phyloP scores from a whole-genome alignment of 2,113 vertebrate species.

The Geococcyx californianus region DNA sequence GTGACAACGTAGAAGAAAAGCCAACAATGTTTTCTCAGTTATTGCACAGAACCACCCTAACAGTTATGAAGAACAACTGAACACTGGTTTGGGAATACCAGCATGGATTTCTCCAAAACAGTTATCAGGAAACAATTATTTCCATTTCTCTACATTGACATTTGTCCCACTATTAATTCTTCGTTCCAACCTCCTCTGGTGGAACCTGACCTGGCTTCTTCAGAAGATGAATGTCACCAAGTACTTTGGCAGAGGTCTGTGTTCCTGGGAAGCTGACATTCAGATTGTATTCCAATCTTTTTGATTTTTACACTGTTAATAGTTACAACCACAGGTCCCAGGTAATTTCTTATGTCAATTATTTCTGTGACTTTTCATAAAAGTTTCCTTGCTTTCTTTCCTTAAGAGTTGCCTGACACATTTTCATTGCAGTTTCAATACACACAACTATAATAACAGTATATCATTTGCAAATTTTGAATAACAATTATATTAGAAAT shows the following conservation, averaged over 20 bases:
- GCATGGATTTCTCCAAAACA: constrained; percentile 5
- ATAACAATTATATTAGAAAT: neutral
- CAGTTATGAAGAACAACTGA: neutral
- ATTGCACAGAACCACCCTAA: neutral
- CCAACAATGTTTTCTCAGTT: neutral
- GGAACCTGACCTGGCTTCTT: neutral
- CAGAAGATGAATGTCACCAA: no score
- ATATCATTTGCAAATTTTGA: neutral
- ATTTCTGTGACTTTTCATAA: neutral
- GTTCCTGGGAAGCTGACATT: neutral
- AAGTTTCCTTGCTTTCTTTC: neutral
- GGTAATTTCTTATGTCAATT: neutral
- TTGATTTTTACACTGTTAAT: neutral
- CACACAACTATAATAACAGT: neutral
- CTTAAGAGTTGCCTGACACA: neutral
- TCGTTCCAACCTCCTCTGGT: neutral
- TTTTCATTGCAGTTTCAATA: neutral
- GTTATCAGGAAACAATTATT: neutral
- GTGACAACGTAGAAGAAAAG: constrained; percentile 4
- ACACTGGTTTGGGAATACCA: neutral
- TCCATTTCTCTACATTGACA: neutral
- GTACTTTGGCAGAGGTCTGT: neutral
- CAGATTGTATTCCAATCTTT: neutral
- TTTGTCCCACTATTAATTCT: neutral
- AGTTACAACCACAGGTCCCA: neutral